Evolutionary conservation across 1,140 invertebrate species (phyloP).

Genomic region (Macrobrachium rosenbergii): DNA sequence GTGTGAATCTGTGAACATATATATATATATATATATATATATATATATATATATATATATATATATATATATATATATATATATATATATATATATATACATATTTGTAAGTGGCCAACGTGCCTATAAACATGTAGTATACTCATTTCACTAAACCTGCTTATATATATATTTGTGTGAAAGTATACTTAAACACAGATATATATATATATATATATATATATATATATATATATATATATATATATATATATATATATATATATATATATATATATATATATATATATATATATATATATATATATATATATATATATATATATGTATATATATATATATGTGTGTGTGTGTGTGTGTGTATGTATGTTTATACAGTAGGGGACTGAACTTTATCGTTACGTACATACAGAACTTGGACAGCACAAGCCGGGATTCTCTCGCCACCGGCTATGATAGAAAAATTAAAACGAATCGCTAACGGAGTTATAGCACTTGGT

Average conservation of each 20-base stretch:
- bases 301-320: constrained; percentile 15
- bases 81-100: constrained; percentile 15
- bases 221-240: constrained; percentile 15
- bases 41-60: constrained; percentile 17
- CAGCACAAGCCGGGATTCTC: too few relatives aligned
- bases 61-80: constrained; percentile 22
- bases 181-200: neutral
- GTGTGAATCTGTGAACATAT: neutral
- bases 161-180: too few relatives aligned
- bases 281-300: constrained; percentile 23
- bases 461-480: too few relatives aligned
- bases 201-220: constrained; percentile 14
- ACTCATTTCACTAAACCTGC: too few relatives aligned
- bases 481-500: too few relatives aligned
- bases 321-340: constrained; percentile 7
- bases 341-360: too few relatives aligned
- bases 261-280: constrained; percentile 10
- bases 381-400: neutral
- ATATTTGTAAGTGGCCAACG: too few relatives aligned
- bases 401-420: neutral
- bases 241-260: neutral
- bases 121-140: too few relatives aligned
- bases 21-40: constrained; percentile 7
- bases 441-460: too few relatives aligned
- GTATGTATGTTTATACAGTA: neutral